A percentile compares a stretch with the other conserved stretches of the same genome.
Evolutionary conservation across 2,888 invertebrate species (phyloP).

Genomic region (Empis livida): DNA sequence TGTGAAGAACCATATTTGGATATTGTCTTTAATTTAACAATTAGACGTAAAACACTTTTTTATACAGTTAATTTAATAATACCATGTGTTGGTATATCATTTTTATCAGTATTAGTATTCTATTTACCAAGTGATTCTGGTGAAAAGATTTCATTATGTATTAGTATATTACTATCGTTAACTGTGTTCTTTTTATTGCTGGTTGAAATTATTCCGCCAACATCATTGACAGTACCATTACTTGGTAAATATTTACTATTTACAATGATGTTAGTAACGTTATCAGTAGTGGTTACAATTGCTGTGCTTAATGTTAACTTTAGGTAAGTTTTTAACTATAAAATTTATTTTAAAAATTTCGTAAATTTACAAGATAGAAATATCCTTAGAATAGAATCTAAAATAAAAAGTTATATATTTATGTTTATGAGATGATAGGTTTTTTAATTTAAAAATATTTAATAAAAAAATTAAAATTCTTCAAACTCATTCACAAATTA

Average conservation of each 20-base stretch:
- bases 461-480: no score
- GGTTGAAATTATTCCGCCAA: conserved; percentile 90
- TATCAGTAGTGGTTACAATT: conserved; percentile 87
- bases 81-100: conserved; percentile 93
- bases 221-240: conserved; percentile 81
- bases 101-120: conserved; percentile 92
- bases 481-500: no score
- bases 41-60: conserved; percentile 89
- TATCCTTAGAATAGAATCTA: no score
- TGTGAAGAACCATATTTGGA: conserved; percentile 95
- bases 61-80: conserved; percentile 96
- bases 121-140: conserved; percentile 96
- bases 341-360: no score
- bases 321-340: conserved; percentile 31
- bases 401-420: no score
- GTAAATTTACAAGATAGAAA: no score
- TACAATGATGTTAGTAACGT: conserved; percentile 87
- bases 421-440: no score
- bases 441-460: no score
- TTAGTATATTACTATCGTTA: conserved; percentile 81
- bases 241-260: conserved; percentile 86
- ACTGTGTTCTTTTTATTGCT: conserved; percentile 89
- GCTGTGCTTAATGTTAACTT: conserved; percentile 89
- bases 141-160: conserved; percentile 94
- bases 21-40: conserved; percentile 93